phyloP scores from a whole-genome alignment of 2,888 invertebrate species.

The Lasioglossum zephyrum region DNA sequence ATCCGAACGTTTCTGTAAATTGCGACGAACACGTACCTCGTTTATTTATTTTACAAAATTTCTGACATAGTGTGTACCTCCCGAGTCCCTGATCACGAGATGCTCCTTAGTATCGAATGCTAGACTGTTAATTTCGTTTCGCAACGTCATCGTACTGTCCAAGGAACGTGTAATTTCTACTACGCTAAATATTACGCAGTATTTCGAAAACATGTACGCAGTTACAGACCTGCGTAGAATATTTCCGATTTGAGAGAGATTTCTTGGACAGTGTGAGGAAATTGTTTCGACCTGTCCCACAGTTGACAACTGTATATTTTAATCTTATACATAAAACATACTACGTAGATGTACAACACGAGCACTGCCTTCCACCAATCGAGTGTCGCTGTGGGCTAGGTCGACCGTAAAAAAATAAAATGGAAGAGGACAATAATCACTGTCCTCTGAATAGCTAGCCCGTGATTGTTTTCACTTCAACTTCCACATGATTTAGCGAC shows the following conservation, averaged over 20 bases:
- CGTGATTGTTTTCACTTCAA: slow-evolving; percentile 49
- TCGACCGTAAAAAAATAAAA: slow-evolving; percentile 56
- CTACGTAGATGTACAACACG: slow-evolving; percentile 67
- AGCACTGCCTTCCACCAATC: slow-evolving; percentile 81
- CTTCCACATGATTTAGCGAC: slow-evolving; percentile 24
- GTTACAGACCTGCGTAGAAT: background rate
- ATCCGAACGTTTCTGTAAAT: slow-evolving; percentile 2
- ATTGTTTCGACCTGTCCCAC: slow-evolving; percentile 67
- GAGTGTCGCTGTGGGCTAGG: slow-evolving; percentile 76
- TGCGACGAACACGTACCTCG: background rate
- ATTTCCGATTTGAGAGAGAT: background rate
- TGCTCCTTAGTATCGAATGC: slow-evolving; percentile 4
- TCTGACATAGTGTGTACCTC: background rate
- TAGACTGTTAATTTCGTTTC: slow-evolving; percentile 7
- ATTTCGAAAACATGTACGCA: background rate
- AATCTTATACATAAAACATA: slow-evolving; percentile 65
- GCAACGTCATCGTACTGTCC: background rate
- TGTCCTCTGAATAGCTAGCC: slow-evolving; percentile 34
- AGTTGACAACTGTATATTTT: slow-evolving; percentile 71
- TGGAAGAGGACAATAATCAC: background rate
- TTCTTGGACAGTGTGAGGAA: background rate
- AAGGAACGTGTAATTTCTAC: background rate
- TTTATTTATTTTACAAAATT: background rate
- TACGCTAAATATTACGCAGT: background rate
- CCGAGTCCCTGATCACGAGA: background rate